Evolutionary conservation across 2,797 vertebrate species (phyloP), one percentile per base, ranked within the genome.

Genomic region (Pelobates cultripes): DNA sequence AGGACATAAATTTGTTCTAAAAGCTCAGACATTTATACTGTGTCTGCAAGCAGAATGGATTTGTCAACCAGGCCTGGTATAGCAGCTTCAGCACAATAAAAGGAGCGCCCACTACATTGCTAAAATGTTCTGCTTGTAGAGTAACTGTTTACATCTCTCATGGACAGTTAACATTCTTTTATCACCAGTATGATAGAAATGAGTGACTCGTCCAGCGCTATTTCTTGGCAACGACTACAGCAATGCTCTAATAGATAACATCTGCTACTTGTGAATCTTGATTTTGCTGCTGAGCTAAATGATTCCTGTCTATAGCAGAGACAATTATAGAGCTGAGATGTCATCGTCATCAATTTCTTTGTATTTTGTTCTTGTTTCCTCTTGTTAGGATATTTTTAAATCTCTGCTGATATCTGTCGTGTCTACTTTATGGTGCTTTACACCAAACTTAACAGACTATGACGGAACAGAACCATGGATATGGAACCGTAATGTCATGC

Each of bases 251-350:
- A 78, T 63, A 78, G 57, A 51, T n/a, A 82, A 77, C 81, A 83
- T 83, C 81, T 83, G 81, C 78, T 83, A 70, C 76, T 64, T 74
- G 78, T 83, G 78, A 83, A 83, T 67, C 53, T 63, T 63, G 72
- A n/a, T 70, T 78, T 70, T 73, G 81, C 61, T 78, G 47, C 47
- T 51, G 47, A 51, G 47, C 47, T 51, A 51, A 51, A 51, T 73
- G 53, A 69, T 51, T 81, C 40, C 51, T 43, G 64, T 75, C 75
- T 51, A 82, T 68, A 63, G 12, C 43, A 57, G 43, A 5, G 17
- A 47, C 42, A 73, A 82, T 73, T 57, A 73, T n/a, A 64, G 51
- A 51, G 47, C 47, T 51, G 47, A 51, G 47, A 51, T 51, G 47
- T 10, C 47, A 51, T 51, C 47, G 5, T 51, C 47, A 51, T 51